Percentiles rank a stretch among this genome's conserved stretches.
These are phyloP conservation scores for Gadopsis bispinosus DNA, from an alignment of 2,797 vertebrate species.

Conservation along the genomic window DNA sequence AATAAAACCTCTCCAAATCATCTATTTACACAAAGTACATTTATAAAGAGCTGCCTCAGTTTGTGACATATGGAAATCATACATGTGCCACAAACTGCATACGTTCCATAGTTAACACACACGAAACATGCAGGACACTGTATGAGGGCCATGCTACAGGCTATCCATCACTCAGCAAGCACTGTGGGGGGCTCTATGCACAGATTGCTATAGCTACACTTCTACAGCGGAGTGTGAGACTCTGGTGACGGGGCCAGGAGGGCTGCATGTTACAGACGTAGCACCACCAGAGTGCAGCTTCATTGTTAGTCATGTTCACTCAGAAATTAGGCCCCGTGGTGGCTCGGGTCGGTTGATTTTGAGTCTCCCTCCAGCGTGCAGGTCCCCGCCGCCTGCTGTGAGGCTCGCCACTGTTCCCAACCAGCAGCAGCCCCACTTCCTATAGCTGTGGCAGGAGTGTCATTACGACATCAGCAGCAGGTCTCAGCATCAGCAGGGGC, in stretches of 20 bases:
- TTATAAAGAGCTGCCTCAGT: not conserved
- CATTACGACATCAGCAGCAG: conserved; percentile 59
- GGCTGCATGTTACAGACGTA: conserved; percentile 52
- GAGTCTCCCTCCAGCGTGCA: conserved; percentile 27
- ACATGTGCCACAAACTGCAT: not conserved
- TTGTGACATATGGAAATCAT: conserved; percentile 18
- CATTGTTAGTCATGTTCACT: conserved; percentile 63
- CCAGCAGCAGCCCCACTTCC: conserved; percentile 54
- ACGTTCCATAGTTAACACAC: conserved; percentile 1
- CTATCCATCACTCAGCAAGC: conserved; percentile 28
- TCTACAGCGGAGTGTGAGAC: conserved; percentile 39
- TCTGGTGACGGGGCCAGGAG: conserved; percentile 42
- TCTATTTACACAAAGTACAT: not conserved
- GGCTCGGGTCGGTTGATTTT: conserved; percentile 63
- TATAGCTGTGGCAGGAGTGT: conserved; percentile 63
- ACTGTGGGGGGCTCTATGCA: conserved; percentile 33
- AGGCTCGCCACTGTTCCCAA: conserved; percentile 49
- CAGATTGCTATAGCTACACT: conserved; percentile 3
- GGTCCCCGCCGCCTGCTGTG: conserved; percentile 56
- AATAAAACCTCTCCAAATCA: conserved; percentile 18
- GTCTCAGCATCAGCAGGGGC: conserved; percentile 16
- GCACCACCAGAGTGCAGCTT: conserved; percentile 42
- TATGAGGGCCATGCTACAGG: conserved; percentile 14
- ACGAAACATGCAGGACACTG: conserved; percentile 7
- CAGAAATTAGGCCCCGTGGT: conserved; percentile 73